phyloP scores from a whole-genome alignment of 2,888 invertebrate species.

The Exephanes ischioxanthus region DNA sequence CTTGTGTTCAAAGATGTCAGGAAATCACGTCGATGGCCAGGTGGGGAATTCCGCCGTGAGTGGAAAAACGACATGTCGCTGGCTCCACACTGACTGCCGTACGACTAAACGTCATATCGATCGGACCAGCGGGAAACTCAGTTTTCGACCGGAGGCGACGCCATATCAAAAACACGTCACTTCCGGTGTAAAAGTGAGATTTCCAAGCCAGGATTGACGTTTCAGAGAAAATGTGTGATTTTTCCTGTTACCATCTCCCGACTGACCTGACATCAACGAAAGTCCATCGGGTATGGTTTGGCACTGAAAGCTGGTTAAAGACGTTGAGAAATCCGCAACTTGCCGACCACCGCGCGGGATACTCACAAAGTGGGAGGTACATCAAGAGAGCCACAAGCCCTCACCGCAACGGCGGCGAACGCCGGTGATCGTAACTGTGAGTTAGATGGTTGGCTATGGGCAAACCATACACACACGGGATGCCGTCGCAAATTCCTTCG shows the following conservation, averaged over 20 bases:
- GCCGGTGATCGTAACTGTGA: slow-evolving; percentile 35
- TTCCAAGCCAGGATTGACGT: too few species aligned
- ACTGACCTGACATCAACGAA: too few species aligned
- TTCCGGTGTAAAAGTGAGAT: too few species aligned
- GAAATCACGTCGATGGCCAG: neutral
- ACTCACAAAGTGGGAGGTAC: slow-evolving; percentile 38
- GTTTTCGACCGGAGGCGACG: too few species aligned
- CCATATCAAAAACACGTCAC: too few species aligned
- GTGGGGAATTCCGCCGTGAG: too few species aligned
- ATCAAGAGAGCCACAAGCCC: slow-evolving; percentile 16
- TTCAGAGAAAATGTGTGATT: neutral
- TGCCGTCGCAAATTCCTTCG: slow-evolving; percentile 73
- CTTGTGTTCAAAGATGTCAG: neutral
- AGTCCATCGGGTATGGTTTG: neutral
- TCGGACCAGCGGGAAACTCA: too few species aligned
- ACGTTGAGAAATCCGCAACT: slow-evolving; percentile 45
- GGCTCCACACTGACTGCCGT: neutral
- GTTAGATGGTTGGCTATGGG: slow-evolving; percentile 62
- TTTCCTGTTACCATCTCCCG: neutral
- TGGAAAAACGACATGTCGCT: neutral
- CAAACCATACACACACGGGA: slow-evolving; percentile 67
- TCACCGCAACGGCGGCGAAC: slow-evolving; percentile 18
- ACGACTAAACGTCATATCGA: neutral
- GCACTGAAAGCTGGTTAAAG: neutral
- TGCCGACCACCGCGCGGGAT: slow-evolving; percentile 17